Conservation (phyloP, 2,113 vertebrate species). For the Chlamydotis undulata region DNA sequence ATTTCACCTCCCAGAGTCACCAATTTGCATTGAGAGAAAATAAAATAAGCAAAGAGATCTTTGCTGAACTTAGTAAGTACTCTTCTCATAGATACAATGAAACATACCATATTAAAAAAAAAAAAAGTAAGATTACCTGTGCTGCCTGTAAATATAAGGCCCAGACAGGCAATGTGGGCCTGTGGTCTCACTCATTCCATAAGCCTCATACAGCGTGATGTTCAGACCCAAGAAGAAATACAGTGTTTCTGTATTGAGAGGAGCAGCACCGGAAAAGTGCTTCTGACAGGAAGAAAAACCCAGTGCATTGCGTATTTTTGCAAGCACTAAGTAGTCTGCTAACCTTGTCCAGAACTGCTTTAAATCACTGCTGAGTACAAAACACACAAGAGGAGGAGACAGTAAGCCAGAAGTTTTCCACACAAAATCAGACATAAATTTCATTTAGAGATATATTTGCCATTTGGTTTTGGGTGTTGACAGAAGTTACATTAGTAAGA, state of each 20-base stretch:
- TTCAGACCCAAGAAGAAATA: conserved; percentile 87
- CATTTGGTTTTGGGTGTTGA: background rate
- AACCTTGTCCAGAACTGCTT: conserved; percentile 79
- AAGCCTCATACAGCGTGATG: conserved; percentile 84
- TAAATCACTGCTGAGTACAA: conserved; percentile 68
- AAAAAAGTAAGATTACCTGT: conserved; percentile 71
- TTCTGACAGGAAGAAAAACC: conserved; percentile 86
- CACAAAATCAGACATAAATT: background rate
- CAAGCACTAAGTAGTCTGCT: conserved; percentile 83
- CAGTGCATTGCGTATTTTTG: conserved; percentile 80
- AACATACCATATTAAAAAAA: background rate
- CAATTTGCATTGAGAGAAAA: background rate
- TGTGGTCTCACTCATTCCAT: conserved; percentile 89
- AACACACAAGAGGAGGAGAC: background rate
- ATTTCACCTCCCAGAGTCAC: background rate
- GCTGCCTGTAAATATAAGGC: conserved; percentile 75
- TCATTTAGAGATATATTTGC: background rate
- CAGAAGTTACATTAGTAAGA: background rate
- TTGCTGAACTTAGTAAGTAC: background rate
- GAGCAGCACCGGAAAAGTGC: conserved; percentile 86
- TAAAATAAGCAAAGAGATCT: background rate
- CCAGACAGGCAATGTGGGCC: conserved; percentile 89
- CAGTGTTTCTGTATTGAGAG: conserved; percentile 80
- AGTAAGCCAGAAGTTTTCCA: background rate
- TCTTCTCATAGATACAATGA: background rate